Percentiles rank a stretch among this genome's conserved stretches.
Conservation (phyloP, 2,113 vertebrate genomes). For the Xiphophorus maculatus region DNA sequence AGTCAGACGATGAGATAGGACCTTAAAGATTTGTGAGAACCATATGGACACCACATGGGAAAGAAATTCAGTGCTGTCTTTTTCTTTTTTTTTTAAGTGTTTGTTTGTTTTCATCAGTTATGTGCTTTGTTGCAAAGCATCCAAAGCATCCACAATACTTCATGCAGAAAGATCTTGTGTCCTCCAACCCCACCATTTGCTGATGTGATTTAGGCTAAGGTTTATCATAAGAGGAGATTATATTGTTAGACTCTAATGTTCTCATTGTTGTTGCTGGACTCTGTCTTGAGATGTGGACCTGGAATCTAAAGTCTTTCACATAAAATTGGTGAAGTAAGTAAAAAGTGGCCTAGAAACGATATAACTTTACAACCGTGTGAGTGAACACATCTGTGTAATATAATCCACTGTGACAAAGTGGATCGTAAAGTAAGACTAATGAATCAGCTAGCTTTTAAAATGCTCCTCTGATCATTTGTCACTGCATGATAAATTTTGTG, state of each 20-base stretch:
- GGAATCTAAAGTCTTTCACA: neutral
- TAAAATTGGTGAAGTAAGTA: neutral
- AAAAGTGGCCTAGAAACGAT: neutral
- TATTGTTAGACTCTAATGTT: neutral
- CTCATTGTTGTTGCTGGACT: neutral
- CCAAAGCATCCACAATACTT: neutral
- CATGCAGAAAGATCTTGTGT: neutral
- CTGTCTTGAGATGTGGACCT: neutral
- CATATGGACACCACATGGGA: neutral
- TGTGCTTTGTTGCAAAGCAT: neutral
- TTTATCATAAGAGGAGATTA: neutral
- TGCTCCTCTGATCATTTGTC: neutral
- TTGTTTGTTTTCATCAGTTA: neutral
- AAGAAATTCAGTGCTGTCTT: neutral
- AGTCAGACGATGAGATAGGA: neutral
- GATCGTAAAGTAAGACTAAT: neutral
- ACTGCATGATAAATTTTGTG: conserved; percentile 4
- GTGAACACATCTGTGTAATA: neutral
- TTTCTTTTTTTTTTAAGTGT: neutral
- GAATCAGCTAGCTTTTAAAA: neutral
- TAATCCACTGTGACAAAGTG: conserved; percentile 1
- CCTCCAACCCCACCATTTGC: neutral
- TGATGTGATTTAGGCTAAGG: neutral
- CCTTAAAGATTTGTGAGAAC: conserved; percentile 13
- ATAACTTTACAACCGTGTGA: conserved; percentile 1